Evolutionary conservation across 2,888 invertebrate genomes (phyloP).

Genomic region (Mystacides longicornis): DNA sequence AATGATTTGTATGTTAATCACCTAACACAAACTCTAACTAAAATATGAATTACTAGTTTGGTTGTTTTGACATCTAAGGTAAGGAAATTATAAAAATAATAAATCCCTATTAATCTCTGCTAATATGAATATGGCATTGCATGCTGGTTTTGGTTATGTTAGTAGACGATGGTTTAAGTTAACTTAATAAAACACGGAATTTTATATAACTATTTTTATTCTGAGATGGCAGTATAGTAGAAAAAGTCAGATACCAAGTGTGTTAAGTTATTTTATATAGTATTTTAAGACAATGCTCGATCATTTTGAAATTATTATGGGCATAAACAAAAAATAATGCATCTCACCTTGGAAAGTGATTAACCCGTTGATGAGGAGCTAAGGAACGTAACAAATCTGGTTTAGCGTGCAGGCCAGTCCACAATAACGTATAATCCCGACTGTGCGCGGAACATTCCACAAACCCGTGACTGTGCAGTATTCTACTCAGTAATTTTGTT

Average conservation of each 20-base stretch:
- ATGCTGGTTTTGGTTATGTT: no score
- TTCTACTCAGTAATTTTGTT: constrained; percentile 66
- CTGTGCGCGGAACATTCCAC: constrained; percentile 52
- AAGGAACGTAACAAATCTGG: constrained; percentile 76
- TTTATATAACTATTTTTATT: no score
- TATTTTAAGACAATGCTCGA: no score
- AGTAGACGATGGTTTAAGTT: no score
- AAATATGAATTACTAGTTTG: neutral
- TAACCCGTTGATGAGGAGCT: constrained; percentile 85
- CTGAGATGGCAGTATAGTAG: no score
- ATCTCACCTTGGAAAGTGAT: constrained; percentile 82
- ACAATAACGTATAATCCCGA: constrained; percentile 79
- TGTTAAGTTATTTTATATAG: no score
- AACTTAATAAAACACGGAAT: no score
- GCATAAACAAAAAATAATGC: neutral
- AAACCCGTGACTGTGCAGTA: constrained; percentile 72
- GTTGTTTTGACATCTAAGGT: no score
- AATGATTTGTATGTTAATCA: neutral
- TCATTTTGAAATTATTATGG: neutral
- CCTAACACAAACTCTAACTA: neutral
- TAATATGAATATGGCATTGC: no score
- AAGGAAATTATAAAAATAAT: no score
- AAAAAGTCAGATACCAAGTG: no score
- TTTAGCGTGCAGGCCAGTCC: constrained; percentile 91
- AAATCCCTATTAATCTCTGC: no score